These are phyloP conservation scores for Oceanodroma tethys DNA, from an alignment of 2,113 vertebrate genomes.

Conservation along the genomic window DNA sequence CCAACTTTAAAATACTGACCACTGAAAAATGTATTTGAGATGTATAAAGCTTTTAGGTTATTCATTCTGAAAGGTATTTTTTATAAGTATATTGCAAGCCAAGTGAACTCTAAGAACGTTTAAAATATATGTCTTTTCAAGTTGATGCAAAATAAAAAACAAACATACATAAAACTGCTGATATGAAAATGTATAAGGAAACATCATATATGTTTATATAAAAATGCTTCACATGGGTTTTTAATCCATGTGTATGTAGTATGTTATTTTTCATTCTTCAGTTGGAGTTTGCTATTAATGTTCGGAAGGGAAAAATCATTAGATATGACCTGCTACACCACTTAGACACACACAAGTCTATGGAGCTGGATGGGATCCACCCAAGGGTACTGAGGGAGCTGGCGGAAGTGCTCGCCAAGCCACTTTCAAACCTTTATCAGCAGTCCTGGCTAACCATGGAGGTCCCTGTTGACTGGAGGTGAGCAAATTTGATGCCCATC, in stretches of 20 bases:
- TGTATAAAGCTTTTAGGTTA: neutral
- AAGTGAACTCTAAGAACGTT: neutral
- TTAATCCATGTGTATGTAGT: neutral
- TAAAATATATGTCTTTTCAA: neutral
- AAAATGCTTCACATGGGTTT: neutral
- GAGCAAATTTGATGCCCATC: too few relatives aligned
- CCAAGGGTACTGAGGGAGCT: too few relatives aligned
- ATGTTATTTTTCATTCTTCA: neutral
- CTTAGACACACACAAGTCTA: too few relatives aligned
- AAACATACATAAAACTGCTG: neutral
- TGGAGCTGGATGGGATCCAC: too few relatives aligned
- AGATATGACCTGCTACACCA: neutral
- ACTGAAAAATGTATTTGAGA: neutral
- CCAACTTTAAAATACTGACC: neutral
- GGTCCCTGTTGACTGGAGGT: too few relatives aligned
- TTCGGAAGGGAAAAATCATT: constrained; percentile 49
- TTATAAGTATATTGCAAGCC: neutral
- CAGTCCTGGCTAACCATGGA: too few relatives aligned
- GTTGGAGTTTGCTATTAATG: constrained; percentile 23
- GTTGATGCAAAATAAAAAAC: neutral
- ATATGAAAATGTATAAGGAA: neutral
- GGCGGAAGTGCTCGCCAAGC: too few relatives aligned
- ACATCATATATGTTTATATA: too few relatives aligned
- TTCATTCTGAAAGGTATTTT: neutral
- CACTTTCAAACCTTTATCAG: too few relatives aligned